These are phyloP conservation scores for Drosophila asahinai DNA, from an alignment of 1,140 invertebrate species.

Conservation along the genomic window DNA sequence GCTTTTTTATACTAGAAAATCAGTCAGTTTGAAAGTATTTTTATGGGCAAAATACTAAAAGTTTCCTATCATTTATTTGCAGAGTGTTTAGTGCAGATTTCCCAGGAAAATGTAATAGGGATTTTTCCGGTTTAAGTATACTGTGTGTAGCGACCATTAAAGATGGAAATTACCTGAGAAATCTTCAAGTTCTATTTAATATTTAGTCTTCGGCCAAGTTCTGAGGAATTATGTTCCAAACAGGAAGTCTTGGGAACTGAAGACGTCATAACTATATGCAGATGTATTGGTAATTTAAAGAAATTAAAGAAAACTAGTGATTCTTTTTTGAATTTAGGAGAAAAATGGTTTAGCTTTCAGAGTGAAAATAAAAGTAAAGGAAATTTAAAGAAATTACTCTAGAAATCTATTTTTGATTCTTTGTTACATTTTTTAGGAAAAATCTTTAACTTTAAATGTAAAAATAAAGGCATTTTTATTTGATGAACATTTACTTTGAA, in stretches of 20 bases:
- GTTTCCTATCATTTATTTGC: neutral
- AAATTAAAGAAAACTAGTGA: neutral
- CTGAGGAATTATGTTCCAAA: neutral
- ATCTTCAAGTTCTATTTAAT: conserved; percentile 6
- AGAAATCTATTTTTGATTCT: too few relatives aligned
- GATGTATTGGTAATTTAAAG: neutral
- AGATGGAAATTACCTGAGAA: conserved; percentile 10
- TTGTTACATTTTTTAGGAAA: too few relatives aligned
- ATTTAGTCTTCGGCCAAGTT: neutral
- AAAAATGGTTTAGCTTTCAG: neutral
- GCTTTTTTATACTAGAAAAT: too few relatives aligned
- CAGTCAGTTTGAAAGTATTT: too few relatives aligned
- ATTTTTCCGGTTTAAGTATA: conserved; percentile 10
- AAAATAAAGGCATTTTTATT: too few relatives aligned
- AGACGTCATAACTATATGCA: neutral
- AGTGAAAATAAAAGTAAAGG: neutral
- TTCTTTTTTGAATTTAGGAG: neutral
- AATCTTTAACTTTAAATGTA: too few relatives aligned
- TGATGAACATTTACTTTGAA: too few relatives aligned
- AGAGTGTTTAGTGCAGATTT: conserved; percentile 6
- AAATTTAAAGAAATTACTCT: too few relatives aligned
- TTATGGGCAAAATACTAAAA: neutral
- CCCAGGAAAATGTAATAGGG: neutral
- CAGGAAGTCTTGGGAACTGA: neutral
- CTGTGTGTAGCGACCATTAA: neutral